phyloP scores from a whole-genome alignment of 1,140 invertebrate species.

The Paralvinella palmiformis region DNA sequence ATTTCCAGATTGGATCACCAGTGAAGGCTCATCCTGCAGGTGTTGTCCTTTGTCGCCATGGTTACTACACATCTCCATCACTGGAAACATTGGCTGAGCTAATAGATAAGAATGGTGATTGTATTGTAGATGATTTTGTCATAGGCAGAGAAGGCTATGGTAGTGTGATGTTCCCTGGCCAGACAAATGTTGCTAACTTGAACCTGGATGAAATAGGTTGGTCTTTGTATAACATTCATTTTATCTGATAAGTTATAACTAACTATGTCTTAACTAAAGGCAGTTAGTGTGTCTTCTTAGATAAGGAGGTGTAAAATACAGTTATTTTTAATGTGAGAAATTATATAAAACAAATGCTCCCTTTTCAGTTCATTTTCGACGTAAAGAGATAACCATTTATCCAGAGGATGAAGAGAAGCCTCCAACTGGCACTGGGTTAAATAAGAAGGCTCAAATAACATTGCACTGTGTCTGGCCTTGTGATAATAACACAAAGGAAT shows the following conservation, averaged over 20 bases:
- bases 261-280: too few relatives aligned
- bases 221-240: too few relatives aligned
- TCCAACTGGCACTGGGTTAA: conserved; percentile 76
- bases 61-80: conserved; percentile 80
- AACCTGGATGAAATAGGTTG: conserved; percentile 81
- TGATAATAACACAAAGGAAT: conserved; percentile 73
- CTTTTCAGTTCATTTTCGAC: conserved; percentile 59
- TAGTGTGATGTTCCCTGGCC: conserved; percentile 74
- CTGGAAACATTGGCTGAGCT: conserved; percentile 65
- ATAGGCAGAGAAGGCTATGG: conserved; percentile 87
- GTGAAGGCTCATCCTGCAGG: conserved; percentile 52
- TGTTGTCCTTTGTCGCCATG: conserved; percentile 55
- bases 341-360: too few relatives aligned
- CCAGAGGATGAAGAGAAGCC: conserved; percentile 65
- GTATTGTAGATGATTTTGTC: conserved; percentile 83
- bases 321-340: too few relatives aligned
- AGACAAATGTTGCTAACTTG: conserved; percentile 79
- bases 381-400: conserved; percentile 63
- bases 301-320: too few relatives aligned
- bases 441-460: conserved; percentile 85
- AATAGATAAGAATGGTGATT: conserved; percentile 66
- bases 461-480: conserved; percentile 90
- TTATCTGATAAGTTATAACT: too few relatives aligned
- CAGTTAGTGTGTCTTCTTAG: too few relatives aligned
- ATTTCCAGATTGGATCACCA: too few relatives aligned